These are phyloP conservation scores for Lutjanus campechanus DNA, from an alignment of 2,797 vertebrate genomes.

Conservation along the genomic window DNA sequence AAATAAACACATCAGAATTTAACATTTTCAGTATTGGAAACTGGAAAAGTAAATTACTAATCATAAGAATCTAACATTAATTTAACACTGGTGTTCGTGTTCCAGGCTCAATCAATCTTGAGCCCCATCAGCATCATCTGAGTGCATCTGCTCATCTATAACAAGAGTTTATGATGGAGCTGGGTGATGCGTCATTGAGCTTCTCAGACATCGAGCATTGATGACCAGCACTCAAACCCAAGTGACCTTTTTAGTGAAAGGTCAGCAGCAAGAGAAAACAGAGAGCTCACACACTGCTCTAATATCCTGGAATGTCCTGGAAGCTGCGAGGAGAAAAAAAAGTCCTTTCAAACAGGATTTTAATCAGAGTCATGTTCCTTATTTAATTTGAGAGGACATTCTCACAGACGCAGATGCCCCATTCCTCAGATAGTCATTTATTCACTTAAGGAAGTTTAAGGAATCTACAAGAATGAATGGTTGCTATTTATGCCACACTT, in stretches of 20 bases:
- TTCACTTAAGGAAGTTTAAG: constrained; percentile 63
- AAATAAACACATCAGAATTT: not conserved
- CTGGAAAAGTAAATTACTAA: not conserved
- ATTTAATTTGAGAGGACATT: constrained; percentile 83
- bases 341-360: constrained; percentile 74
- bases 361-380: constrained; percentile 88
- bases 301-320: constrained; percentile 86
- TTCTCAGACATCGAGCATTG: constrained; percentile 25
- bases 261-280: constrained; percentile 78
- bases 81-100: not conserved
- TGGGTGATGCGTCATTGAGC: constrained; percentile 1
- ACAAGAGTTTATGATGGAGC: constrained; percentile 20
- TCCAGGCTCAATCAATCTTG: constrained; percentile 31
- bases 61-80: not conserved
- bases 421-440: constrained; percentile 72
- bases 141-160: constrained; percentile 21
- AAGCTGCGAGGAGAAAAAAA: constrained; percentile 68
- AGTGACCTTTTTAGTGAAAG: constrained; percentile 69
- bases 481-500: constrained; percentile 57
- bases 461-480: constrained; percentile 56
- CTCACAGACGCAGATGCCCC: constrained; percentile 63
- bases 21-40: not conserved
- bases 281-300: constrained; percentile 79
- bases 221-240: constrained; percentile 65
- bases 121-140: not conserved